phyloP scores from a whole-genome alignment of 2,888 invertebrate species.

The Tenthredo amoena region DNA sequence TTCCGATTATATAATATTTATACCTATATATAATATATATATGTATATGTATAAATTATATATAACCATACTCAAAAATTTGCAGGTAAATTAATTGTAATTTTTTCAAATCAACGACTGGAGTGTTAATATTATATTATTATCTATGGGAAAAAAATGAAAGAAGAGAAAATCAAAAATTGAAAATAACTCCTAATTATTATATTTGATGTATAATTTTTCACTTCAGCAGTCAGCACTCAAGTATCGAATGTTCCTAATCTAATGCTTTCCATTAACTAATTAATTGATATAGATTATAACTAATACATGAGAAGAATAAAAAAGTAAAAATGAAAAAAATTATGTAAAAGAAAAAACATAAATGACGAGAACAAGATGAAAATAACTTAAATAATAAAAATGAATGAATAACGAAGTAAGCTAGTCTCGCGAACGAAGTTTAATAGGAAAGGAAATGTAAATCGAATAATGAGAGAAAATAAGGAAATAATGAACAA shows the following conservation, averaged over 20 bases:
- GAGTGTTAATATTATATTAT: background rate
- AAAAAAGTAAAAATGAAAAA: background rate
- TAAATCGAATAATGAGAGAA: background rate
- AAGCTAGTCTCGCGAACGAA: slow-evolving; percentile 2
- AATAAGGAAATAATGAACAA: background rate
- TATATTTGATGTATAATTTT: slow-evolving; percentile 58
- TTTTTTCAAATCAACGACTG: slow-evolving; percentile 19
- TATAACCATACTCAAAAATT: background rate
- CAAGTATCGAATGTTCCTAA: slow-evolving; percentile 68
- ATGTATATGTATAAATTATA: background rate
- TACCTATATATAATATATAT: background rate
- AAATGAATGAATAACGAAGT: slow-evolving; percentile 58
- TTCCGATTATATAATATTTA: slow-evolving; percentile 45
- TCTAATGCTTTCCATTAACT: slow-evolving; percentile 68
- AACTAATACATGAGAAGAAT: slow-evolving; percentile 35
- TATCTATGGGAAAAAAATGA: background rate
- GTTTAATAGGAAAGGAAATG: background rate
- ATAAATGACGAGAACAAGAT: background rate
- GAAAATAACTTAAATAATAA: slow-evolving; percentile 51
- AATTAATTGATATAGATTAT: slow-evolving; percentile 61
- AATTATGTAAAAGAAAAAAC: background rate
- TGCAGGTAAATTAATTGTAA: background rate
- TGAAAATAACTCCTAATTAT: background rate
- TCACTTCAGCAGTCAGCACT: slow-evolving; percentile 53
- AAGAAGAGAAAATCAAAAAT: background rate